phyloP scores from a whole-genome alignment of 2,113 vertebrate genomes.

The Phalacrocorax aristotelis region DNA sequence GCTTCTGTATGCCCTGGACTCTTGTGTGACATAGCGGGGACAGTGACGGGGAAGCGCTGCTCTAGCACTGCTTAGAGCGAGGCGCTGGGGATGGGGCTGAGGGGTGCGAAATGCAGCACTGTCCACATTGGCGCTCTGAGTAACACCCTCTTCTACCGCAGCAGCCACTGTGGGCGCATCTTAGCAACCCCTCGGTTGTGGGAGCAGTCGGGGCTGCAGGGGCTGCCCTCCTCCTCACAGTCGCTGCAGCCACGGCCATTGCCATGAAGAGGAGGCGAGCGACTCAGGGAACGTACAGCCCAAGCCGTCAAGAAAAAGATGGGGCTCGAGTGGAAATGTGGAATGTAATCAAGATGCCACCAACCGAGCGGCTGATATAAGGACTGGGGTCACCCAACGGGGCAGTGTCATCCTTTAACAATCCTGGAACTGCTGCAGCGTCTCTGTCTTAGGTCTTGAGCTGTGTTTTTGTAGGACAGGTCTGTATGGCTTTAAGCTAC shows the following conservation, averaged over 20 bases:
- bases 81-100: fast-evolving
- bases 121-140: background rate
- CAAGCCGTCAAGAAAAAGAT: slow-evolving; percentile 71
- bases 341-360: slow-evolving; percentile 73
- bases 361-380: slow-evolving; percentile 68
- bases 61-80: background rate
- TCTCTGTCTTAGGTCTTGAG: background rate
- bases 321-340: slow-evolving; percentile 72
- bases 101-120: background rate
- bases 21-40: background rate
- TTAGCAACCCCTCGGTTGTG: slow-evolving; percentile 61
- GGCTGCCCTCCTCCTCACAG: slow-evolving; percentile 39
- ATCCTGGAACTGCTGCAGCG: background rate
- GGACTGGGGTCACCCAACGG: background rate
- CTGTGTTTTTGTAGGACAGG: background rate
- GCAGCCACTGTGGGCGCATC: slow-evolving; percentile 47
- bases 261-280: slow-evolving; percentile 70
- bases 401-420: background rate
- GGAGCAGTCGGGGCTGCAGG: slow-evolving; percentile 64
- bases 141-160: slow-evolving; percentile 45
- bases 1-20: background rate
- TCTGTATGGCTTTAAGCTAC: background rate
- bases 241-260: background rate
- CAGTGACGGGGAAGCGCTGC: background rate
- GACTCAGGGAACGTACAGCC: slow-evolving; percentile 71